A percentile compares a stretch with the other conserved stretches of the same genome.
These are phyloP conservation scores for Poeciliopsis turneri DNA, from an alignment of 2,797 vertebrate species.

Conservation along the genomic window DNA sequence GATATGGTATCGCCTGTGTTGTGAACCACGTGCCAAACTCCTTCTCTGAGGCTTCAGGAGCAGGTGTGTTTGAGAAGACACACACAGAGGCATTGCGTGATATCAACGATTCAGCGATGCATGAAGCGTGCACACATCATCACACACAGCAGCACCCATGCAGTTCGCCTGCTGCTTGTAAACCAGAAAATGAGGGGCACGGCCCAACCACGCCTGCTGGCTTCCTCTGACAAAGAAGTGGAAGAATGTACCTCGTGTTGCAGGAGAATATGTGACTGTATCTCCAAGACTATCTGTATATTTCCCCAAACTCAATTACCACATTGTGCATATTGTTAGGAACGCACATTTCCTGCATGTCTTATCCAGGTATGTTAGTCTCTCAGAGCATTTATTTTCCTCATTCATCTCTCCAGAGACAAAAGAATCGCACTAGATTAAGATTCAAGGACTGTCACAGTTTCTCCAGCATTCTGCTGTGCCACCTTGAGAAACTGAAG, in stretches of 20 bases:
- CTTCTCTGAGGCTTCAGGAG: conserved; percentile 61
- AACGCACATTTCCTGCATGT: conserved; percentile 19
- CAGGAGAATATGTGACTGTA: conserved; percentile 46
- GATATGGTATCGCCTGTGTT: conserved; percentile 11
- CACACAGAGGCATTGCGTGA: conserved; percentile 64
- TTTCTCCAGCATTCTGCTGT: conserved; percentile 26
- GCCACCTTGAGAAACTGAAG: conserved; percentile 44
- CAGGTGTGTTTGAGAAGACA: conserved; percentile 71
- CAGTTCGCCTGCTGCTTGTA: conserved; percentile 65
- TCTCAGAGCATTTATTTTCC: conserved; percentile 7
- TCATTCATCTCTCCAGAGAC: conserved; percentile 13
- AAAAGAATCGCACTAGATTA: conserved; percentile 21
- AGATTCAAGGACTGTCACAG: conserved; percentile 17
- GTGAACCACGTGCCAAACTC: conserved; percentile 42
- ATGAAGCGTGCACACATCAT: conserved; percentile 70
- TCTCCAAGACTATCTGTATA: conserved; percentile 46
- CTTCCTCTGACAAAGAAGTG: conserved; percentile 48
- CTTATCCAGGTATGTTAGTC: conserved; percentile 9
- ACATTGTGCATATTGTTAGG: conserved; percentile 46
- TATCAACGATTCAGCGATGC: conserved; percentile 62
- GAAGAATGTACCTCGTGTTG: conserved; percentile 59
- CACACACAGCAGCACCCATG: conserved; percentile 58
- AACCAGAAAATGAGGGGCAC: conserved; percentile 57
- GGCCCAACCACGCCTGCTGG: conserved; percentile 48
- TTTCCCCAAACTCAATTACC: conserved; percentile 65